Conservation (phyloP, 30 jellyfish, hydroid and myxozoan genomes). For the Clytia hemisphaerica region DNA sequence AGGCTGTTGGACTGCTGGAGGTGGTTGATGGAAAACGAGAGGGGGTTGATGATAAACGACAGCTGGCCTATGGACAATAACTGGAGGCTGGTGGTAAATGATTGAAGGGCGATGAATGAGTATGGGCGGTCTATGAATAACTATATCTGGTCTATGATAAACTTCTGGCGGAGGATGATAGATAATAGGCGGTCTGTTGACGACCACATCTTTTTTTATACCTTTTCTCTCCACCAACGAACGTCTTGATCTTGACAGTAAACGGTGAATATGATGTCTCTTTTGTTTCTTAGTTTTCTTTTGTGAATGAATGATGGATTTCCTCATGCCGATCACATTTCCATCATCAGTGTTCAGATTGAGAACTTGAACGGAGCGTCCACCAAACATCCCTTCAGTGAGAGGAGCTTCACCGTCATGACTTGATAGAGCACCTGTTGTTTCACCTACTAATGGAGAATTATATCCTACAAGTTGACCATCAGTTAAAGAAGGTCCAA, state of each 20-base stretch:
- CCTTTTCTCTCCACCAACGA: constrained; percentile 78
- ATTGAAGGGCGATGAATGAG: constrained; percentile 86
- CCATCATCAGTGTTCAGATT: neutral
- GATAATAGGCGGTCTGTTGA: constrained; percentile 90
- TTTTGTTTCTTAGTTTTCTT: neutral
- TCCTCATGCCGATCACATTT: constrained; percentile 6
- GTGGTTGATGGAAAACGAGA: constrained; percentile 78
- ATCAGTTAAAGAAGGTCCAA: too few relatives aligned
- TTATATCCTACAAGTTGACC: too few relatives aligned
- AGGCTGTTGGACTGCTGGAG: constrained; percentile 92
- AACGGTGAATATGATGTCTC: too few relatives aligned
- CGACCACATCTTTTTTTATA: constrained; percentile 87
- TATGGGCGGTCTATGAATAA: constrained; percentile 75
- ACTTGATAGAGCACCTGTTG: too few relatives aligned
- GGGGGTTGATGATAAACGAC: constrained; percentile 95
- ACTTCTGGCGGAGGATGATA: constrained; percentile 98
- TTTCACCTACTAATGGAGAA: too few relatives aligned
- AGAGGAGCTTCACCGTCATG: too few relatives aligned
- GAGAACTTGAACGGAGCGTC: neutral
- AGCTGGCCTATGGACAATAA: constrained; percentile 79
- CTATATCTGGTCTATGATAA: constrained; percentile 91
- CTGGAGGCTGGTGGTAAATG: constrained; percentile 86
- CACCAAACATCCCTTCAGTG: too few relatives aligned
- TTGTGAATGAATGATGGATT: constrained; percentile 16
- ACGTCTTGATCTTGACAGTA: too few relatives aligned